Evolutionary conservation across 2,113 vertebrate species (phyloP), one percentile per base, ranked within the genome.

Genomic region (Manacus vitellinus): DNA sequence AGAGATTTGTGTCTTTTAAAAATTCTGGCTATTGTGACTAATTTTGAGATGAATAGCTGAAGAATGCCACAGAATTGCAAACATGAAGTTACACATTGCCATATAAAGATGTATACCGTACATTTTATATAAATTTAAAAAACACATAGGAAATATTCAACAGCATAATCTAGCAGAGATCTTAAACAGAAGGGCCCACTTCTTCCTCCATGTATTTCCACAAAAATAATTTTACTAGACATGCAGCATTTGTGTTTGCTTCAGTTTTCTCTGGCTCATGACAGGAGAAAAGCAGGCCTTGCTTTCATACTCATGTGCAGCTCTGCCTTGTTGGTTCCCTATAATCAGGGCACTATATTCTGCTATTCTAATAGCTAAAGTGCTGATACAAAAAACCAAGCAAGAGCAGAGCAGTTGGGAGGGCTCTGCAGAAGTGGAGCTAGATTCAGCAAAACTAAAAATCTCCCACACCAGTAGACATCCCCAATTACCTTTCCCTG

Each of bases 1-100:
- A 88, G 19, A 75, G 20, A 78, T 84, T 74, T 73, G 30, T 19
- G 13, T 75, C 51, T 90, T 68, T 54, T 58, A 44, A 82, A 77
- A 89, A 92, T 76, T 92, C 92, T 90, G 89, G 78, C 73, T 92
- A 79, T 72, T 84, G 37, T 87, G 92, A 91, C 35, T 90, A 39
- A 63, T 76, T 74, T 82, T 96, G 96, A 97, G 87, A 90, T 97
- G 97, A 97, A 94, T 2, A 94, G 88, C 76, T 96, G 94, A 92
- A 94, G 79, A 91, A 95, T 80, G 94, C 90, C 93, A 93, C 84
- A 88, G 86, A 93, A 85, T 62, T 95, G 91, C 55, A 97, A 94
- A 91, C 73, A 89, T 19, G 20, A 86, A 92, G 63, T 72, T 97
- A 67, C 76, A 93, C 46, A 52, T 5, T 73, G 54, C 33, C 62